Conservation (phyloP, 2,797 vertebrate genomes). For the Coccyzus lansbergi region DNA sequence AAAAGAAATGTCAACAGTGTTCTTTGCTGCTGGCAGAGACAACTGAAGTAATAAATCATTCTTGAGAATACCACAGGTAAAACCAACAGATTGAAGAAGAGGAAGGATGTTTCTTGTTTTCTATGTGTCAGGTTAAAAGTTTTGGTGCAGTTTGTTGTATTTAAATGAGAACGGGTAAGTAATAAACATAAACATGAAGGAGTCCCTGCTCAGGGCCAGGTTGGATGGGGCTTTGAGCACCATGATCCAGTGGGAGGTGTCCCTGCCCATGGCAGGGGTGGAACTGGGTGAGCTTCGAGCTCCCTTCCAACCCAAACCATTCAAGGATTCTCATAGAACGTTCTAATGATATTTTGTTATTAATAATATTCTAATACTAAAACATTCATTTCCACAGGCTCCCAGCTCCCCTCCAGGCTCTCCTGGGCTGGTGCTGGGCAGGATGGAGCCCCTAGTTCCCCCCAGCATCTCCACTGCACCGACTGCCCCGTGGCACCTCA, state of each 20-base stretch:
- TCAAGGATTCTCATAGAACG: too few species aligned
- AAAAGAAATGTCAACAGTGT: background rate
- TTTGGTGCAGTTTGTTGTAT: background rate
- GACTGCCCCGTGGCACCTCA: background rate
- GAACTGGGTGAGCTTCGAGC: too few species aligned
- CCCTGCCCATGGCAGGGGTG: too few species aligned
- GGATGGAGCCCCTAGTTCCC: too few species aligned
- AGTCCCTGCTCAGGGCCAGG: too few species aligned
- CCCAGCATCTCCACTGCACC: too few species aligned
- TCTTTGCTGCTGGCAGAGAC: slow-evolving; percentile 35
- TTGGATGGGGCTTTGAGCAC: too few species aligned
- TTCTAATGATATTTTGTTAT: too few species aligned
- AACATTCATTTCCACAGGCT: background rate
- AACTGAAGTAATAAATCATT: slow-evolving; percentile 53
- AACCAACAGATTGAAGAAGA: background rate
- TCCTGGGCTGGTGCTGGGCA: background rate
- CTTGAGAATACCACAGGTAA: slow-evolving; percentile 17
- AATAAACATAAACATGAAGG: background rate
- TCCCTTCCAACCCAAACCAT: too few species aligned
- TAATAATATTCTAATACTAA: too few species aligned
- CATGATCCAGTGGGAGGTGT: too few species aligned
- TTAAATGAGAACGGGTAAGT: background rate
- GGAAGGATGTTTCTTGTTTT: background rate
- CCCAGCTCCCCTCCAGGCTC: background rate
- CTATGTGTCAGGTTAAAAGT: background rate